Evolutionary conservation across 1,140 invertebrate species (phyloP).

Genomic region (Papilio aristodemus): DNA sequence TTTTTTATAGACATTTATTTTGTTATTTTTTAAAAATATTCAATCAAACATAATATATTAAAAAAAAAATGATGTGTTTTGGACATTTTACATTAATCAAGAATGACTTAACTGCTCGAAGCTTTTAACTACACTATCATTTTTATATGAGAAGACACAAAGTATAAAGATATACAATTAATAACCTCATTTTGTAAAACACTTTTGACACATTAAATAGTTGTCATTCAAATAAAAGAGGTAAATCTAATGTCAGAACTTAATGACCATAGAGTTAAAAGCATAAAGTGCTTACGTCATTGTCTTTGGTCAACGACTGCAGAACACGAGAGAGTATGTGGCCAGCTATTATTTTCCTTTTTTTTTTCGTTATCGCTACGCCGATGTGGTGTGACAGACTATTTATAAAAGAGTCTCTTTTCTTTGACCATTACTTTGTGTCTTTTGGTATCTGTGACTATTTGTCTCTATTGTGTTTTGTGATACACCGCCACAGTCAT

Average conservation of each 20-base stretch:
- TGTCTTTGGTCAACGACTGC: slow-evolving; percentile 32
- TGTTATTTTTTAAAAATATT: no score
- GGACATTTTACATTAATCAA: slow-evolving; percentile 7
- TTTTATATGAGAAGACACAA: neutral
- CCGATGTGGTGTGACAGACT: slow-evolving; percentile 30
- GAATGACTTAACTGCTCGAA: neutral
- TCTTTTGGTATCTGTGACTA: slow-evolving; percentile 31
- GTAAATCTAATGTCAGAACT: slow-evolving; percentile 17
- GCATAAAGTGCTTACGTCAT: slow-evolving; percentile 31
- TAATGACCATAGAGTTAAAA: slow-evolving; percentile 22
- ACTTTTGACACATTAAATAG: slow-evolving; percentile 25
- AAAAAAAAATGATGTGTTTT: neutral
- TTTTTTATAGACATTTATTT: no score
- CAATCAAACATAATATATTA: neutral
- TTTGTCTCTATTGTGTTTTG: slow-evolving; percentile 35
- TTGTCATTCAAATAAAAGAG: slow-evolving; percentile 27
- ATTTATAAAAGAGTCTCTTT: slow-evolving; percentile 34
- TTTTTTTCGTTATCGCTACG: slow-evolving; percentile 17
- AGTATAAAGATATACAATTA: slow-evolving; percentile 22
- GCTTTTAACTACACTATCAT: neutral
- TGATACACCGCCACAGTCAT: slow-evolving; percentile 33
- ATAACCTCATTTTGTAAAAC: neutral
- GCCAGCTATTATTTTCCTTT: slow-evolving; percentile 30
- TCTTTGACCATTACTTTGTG: slow-evolving; percentile 35
- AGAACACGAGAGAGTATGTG: slow-evolving; percentile 12